Conservation (phyloP, 2,888 invertebrate genomes). For the Micoletzkya japonica region DNA sequence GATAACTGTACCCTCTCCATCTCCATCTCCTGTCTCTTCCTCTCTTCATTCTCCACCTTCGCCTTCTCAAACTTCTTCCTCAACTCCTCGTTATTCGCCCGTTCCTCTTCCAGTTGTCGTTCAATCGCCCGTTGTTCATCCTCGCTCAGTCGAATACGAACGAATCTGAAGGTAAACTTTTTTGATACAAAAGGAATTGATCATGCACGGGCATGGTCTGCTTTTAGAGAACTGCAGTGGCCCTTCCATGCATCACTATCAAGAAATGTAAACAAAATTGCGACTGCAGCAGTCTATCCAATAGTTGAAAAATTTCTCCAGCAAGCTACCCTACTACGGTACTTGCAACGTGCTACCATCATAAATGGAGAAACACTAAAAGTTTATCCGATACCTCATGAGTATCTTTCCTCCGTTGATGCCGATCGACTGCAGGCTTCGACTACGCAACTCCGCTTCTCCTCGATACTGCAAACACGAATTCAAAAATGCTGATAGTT, state of each 20-base stretch:
- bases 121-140: conserved; percentile 6
- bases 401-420: conserved; percentile 19
- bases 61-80: conserved; percentile 12
- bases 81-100: background rate
- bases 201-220: no score
- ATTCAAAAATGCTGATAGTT: background rate
- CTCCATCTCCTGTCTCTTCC: conserved; percentile 4
- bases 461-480: conserved; percentile 17
- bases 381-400: conserved; percentile 20
- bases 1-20: conserved; percentile 4
- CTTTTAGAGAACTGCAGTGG: no score
- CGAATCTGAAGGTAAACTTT: background rate
- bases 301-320: background rate
- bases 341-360: background rate
- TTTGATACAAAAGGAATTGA: background rate
- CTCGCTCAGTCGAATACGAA: background rate
- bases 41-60: conserved; percentile 14
- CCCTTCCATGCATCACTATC: no score
- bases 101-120: background rate
- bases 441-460: conserved; percentile 7
- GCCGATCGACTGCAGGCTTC: conserved; percentile 19
- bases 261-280: no score
- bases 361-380: background rate
- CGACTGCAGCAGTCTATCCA: no score
- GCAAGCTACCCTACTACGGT: no score